Percentiles rank a stretch among this genome's conserved stretches.
Evolutionary conservation across 2,113 vertebrate genomes (phyloP).

Genomic region (Cavia aperea): DNA sequence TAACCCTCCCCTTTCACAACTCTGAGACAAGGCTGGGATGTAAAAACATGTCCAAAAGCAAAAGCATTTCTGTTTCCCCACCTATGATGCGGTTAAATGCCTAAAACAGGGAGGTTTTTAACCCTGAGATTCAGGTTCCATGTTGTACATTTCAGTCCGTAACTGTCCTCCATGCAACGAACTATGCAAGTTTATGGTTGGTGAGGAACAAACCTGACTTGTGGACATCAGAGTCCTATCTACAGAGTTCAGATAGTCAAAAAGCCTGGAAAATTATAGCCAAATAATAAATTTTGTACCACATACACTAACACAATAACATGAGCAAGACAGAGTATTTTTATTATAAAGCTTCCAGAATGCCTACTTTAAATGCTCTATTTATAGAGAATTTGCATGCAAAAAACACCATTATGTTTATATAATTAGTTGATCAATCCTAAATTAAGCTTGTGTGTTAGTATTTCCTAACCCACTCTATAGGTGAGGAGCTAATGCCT

Average conservation of each 20-base stretch:
- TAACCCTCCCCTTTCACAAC: not conserved
- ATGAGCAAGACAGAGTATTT: not conserved
- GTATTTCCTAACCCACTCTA: not conserved
- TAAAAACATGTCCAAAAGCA: not conserved
- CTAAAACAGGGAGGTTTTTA: not conserved
- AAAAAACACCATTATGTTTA: not conserved
- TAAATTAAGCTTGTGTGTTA: not conserved
- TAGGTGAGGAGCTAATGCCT: not conserved
- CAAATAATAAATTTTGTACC: not conserved
- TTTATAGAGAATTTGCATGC: not conserved
- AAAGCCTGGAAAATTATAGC: not conserved
- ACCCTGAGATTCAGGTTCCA: not conserved
- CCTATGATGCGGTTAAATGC: not conserved
- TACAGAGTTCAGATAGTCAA: not conserved
- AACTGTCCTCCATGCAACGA: not conserved
- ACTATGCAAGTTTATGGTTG: not conserved
- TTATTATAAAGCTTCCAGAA: not conserved
- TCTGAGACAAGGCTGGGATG: not conserved
- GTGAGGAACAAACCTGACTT: not conserved
- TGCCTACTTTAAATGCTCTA: not conserved
- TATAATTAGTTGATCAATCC: not conserved
- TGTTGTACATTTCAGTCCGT: not conserved
- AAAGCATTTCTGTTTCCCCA: not conserved
- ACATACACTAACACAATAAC: not conserved
- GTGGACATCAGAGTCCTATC: not conserved